Evolutionary conservation across 1,140 invertebrate species (phyloP).

Genomic region (Drosophila ogumai): DNA sequence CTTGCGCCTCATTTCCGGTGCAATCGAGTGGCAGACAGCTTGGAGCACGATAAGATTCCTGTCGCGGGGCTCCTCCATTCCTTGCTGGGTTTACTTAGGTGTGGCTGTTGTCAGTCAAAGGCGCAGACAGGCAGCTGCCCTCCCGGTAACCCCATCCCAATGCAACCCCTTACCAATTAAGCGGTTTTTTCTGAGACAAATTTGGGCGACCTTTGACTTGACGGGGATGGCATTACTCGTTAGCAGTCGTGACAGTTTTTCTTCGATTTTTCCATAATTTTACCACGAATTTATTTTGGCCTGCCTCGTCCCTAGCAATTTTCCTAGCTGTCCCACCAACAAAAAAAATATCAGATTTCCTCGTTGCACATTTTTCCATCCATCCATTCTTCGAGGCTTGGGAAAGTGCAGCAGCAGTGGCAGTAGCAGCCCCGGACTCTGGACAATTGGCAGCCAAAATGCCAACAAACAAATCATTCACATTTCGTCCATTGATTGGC

Average conservation of each 20-base stretch:
- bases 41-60: constrained; percentile 48
- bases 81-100: constrained; percentile 61
- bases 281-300: constrained; percentile 67
- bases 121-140: constrained; percentile 72
- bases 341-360: constrained; percentile 78
- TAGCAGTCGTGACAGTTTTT: constrained; percentile 75
- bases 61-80: constrained; percentile 7
- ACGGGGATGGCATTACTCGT: constrained; percentile 65
- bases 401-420: constrained; percentile 64
- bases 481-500: constrained; percentile 74
- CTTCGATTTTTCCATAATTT: constrained; percentile 71
- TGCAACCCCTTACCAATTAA: constrained; percentile 60
- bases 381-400: constrained; percentile 56
- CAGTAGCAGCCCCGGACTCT: constrained; percentile 42
- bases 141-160: constrained; percentile 9
- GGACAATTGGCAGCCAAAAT: constrained; percentile 80
- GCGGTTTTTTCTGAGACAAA: constrained; percentile 74
- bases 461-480: constrained; percentile 81
- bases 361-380: constrained; percentile 68
- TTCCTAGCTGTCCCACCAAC: constrained; percentile 47
- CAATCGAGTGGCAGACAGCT: constrained; percentile 65
- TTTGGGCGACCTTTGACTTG: constrained; percentile 79
- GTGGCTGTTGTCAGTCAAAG: constrained; percentile 78
- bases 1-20: constrained; percentile 77
- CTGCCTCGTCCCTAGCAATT: constrained; percentile 40